Base-by-base conservation (phyloP, 2,797 vertebrate species). In the Threskiornis aethiopicus region DNA sequence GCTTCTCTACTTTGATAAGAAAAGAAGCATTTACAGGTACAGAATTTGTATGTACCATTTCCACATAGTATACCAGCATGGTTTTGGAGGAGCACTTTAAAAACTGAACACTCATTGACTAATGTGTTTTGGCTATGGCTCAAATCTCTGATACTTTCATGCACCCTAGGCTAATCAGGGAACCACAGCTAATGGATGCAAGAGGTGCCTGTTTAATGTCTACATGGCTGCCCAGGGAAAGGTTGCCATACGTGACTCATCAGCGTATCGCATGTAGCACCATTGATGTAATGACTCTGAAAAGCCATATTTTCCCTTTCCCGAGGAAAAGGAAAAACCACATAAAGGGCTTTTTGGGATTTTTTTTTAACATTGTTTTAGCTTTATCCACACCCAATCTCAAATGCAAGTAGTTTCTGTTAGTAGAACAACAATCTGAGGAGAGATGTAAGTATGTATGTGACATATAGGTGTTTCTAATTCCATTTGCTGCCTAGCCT, bases 61-160 rank as follows among this genome's bases (percentile, higher is more conserved):
- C 41, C 35, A 51, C 4, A 2, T 42, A n/a, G 25, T 2, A 54
- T 10, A 54, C 7, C 3, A 0, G 44, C 22, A 11, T 25, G 44
- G 37, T 15, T 85, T 82, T 51, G 66, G 39, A 78, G 44, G 33
- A 85, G 19, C 8, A 2, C 25, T 39, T 72, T 20, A 69, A 67
- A 72, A 91, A 64, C 65, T 31, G 35, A 29, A 41, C 25, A 19
- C 10, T 64, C 4, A 0, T 33, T 82, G 55, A 70, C 61, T 51
- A 54, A 46, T 0, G 0, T 12, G 14, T 42, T 89, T 73, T 59
- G 61, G 44, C 65, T 59, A 29, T 35, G 25, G 16, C 25, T 93
- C 69, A 69, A 11, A 59, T 51, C 80, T 26, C 25, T 82, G 41
- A 59, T 59, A 24, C 35, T 41, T 64, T 26, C 41, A 35, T 37